phyloP scores from a whole-genome alignment of 2,113 vertebrate species.

The Centrocercus urophasianus region DNA sequence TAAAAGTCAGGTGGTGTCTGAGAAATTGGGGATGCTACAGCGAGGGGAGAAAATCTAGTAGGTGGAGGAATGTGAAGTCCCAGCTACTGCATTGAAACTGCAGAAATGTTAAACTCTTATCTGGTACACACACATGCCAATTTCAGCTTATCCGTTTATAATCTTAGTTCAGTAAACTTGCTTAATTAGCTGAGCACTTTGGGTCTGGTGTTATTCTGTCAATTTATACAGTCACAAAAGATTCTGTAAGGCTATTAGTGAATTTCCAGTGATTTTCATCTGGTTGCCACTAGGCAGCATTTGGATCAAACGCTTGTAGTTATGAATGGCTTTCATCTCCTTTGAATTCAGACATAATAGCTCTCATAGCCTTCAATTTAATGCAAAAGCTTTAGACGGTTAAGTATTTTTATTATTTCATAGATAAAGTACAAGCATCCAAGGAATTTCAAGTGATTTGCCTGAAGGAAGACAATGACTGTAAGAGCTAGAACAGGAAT shows the following conservation, averaged over 20 bases:
- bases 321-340: neutral
- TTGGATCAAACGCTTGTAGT: neutral
- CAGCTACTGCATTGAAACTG: neutral
- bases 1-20: neutral
- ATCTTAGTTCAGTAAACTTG: neutral
- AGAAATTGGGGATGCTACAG: neutral
- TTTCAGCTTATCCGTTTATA: neutral
- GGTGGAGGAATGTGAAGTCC: neutral
- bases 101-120: neutral
- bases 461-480: conserved; percentile 36
- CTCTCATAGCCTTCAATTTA: neutral
- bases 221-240: neutral
- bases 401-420: conserved; percentile 39
- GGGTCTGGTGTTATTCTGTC: neutral
- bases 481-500: conserved; percentile 9
- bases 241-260: neutral
- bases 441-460: conserved; percentile 23
- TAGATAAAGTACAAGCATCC: neutral
- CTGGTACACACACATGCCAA: neutral
- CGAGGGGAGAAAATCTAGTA: neutral
- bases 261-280: conserved; percentile 1
- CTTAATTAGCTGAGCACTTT: conserved; percentile 23
- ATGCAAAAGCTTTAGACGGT: neutral
- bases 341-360: neutral
- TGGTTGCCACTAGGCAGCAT: neutral